These are phyloP conservation scores for Echinometra lucunter DNA, from an alignment of 53 echinoderm and acorn worm species.

Conservation along the genomic window DNA sequence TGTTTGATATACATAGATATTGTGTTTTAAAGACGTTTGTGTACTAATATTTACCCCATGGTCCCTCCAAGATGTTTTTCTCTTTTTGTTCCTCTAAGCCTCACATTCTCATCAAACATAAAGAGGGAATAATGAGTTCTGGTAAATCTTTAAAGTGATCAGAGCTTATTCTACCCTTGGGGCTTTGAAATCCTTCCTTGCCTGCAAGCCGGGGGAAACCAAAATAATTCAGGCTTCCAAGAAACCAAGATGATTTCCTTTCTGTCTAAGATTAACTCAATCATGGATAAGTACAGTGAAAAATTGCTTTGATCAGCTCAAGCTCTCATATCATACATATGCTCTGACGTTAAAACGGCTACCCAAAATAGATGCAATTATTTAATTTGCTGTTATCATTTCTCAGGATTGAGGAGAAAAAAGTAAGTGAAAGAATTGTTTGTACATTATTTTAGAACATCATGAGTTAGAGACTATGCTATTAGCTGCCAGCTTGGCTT, in stretches of 20 bases:
- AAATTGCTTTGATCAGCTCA: constrained; percentile 44
- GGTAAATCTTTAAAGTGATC: not conserved
- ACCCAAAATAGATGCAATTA: not conserved
- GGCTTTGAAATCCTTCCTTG: not conserved
- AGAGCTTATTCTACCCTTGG: constrained; percentile 5
- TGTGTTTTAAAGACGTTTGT: not conserved
- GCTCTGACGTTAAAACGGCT: not conserved
- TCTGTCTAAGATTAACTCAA: constrained; percentile 36
- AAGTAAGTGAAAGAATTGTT: not conserved
- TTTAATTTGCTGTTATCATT: not conserved
- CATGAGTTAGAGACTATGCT: not conserved
- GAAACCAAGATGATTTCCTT: constrained; percentile 31
- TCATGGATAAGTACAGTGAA: not conserved
- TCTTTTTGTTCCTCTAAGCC: not conserved
- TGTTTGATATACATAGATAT: not conserved
- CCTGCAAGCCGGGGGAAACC: constrained; percentile 9
- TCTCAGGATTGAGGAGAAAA: too few species aligned
- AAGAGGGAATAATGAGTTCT: not conserved
- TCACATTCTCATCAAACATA: not conserved
- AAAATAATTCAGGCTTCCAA: constrained; percentile 38
- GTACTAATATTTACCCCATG: not conserved
- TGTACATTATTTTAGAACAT: not conserved
- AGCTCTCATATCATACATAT: not conserved
- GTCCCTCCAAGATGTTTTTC: not conserved
- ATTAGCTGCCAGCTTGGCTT: not conserved